Percentiles rank a stretch among this genome's conserved stretches.
phyloP scores from a whole-genome alignment of 2,888 invertebrate species.

The Erynnis tages region DNA sequence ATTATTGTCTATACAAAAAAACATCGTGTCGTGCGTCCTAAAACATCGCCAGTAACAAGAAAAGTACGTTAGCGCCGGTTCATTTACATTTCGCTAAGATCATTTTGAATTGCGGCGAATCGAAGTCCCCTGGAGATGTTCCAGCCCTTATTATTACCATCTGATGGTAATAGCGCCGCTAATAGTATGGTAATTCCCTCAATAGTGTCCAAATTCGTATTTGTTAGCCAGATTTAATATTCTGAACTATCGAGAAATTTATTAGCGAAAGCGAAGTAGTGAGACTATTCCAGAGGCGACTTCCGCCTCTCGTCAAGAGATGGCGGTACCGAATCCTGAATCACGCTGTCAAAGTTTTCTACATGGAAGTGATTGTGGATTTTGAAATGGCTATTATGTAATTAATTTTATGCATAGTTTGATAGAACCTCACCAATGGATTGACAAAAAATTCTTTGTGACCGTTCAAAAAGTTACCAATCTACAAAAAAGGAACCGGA shows the following conservation, averaged over 20 bases:
- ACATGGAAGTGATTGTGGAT: no score
- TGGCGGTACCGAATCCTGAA: no score
- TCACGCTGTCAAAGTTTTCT: no score
- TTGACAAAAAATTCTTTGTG: no score
- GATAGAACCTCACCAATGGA: no score
- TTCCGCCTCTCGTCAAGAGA: no score
- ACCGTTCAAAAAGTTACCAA: no score
- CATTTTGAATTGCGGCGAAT: constrained; percentile 45
- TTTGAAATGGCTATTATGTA: no score
- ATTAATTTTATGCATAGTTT: no score
- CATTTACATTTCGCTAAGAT: constrained; percentile 57
- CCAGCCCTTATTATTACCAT: constrained; percentile 47
- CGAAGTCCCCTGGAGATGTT: constrained; percentile 46
- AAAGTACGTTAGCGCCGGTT: constrained; percentile 48
- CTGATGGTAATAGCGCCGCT: constrained; percentile 41
- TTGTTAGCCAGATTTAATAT: neutral
- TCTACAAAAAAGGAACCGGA: no score
- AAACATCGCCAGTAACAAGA: constrained; percentile 39
- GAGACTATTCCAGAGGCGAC: no score
- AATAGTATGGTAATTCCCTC: constrained; percentile 19
- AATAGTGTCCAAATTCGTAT: constrained; percentile 2
- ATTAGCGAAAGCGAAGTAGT: neutral
- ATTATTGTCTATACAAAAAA: no score
- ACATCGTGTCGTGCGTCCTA: constrained; percentile 35
- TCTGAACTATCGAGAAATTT: neutral